A percentile compares a stretch with the other conserved stretches of the same genome.
These are phyloP conservation scores for Encarsia formosa DNA, from an alignment of 2,888 invertebrate genomes.

Conservation along the genomic window DNA sequence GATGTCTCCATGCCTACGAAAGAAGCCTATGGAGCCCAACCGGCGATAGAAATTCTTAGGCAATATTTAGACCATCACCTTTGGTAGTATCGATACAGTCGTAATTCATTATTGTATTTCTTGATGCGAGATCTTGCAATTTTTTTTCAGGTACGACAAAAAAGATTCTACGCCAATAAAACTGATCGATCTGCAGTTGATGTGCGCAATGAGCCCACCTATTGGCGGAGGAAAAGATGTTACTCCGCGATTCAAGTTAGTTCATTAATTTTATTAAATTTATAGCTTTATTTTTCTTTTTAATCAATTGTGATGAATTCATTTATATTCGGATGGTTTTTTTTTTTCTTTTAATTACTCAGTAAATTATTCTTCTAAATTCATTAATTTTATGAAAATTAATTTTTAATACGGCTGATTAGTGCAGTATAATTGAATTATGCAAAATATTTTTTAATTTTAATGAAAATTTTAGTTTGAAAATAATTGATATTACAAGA, in stretches of 20 bases:
- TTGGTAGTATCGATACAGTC: conserved; percentile 56
- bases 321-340: too few relatives aligned
- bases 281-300: too few relatives aligned
- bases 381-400: too few relatives aligned
- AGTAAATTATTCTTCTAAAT: too few relatives aligned
- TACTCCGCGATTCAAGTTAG: conserved; percentile 80
- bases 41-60: conserved; percentile 86
- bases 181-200: conserved; percentile 69
- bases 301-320: too few relatives aligned
- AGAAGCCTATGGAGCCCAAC: conserved; percentile 89
- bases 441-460: too few relatives aligned
- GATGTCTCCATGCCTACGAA: conserved; percentile 94
- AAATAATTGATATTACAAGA: too few relatives aligned
- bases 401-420: too few relatives aligned
- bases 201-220: conserved; percentile 81
- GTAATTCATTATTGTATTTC: not conserved
- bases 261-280: too few relatives aligned
- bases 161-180: conserved; percentile 75
- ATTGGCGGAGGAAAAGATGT: conserved; percentile 79
- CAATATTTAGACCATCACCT: conserved; percentile 87
- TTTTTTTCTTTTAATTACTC: too few relatives aligned
- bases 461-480: too few relatives aligned
- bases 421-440: too few relatives aligned
- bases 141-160: conserved; percentile 61
- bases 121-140: not conserved